Percentiles rank a stretch among this genome's conserved stretches.
Evolutionary conservation across 35 echinoderm and acorn worm species (phyloP).

Genomic region (Apostichopus japonicus): DNA sequence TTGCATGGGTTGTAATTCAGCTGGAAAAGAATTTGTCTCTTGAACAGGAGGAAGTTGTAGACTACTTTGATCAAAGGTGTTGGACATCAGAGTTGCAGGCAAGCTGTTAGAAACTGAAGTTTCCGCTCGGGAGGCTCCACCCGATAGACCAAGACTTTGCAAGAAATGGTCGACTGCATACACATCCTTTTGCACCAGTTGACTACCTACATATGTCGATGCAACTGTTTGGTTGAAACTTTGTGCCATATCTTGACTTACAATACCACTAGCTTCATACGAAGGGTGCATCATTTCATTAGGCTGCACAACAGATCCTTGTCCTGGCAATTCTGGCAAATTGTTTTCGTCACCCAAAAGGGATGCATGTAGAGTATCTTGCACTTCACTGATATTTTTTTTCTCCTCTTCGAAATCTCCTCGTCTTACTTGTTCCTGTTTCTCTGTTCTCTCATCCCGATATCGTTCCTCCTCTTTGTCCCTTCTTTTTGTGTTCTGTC

Average conservation of each 20-base stretch:
- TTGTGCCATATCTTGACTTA: neutral
- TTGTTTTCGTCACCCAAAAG: neutral
- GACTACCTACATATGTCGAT: neutral
- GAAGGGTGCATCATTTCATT: neutral
- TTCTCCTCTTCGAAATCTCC: neutral
- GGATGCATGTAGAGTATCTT: constrained; percentile 10
- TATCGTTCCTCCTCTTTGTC: neutral
- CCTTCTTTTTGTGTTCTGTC: neutral
- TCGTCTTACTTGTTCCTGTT: neutral
- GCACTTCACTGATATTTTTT: neutral
- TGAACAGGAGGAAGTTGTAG: neutral
- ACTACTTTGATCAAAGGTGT: neutral
- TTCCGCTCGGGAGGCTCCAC: neutral
- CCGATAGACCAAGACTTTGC: constrained; percentile 46
- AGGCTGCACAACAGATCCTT: neutral
- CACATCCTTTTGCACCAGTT: neutral
- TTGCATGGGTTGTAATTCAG: neutral
- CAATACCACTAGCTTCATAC: neutral
- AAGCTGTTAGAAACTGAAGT: constrained; percentile 44
- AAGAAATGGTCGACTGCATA: constrained; percentile 38
- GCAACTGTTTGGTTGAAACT: neutral
- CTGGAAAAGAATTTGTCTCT: neutral
- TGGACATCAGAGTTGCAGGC: constrained; percentile 34
- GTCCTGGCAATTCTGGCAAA: neutral
- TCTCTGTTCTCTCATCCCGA: neutral